Percentiles rank a stretch among this genome's conserved stretches.
Evolutionary conservation across 2,113 vertebrate genomes (phyloP).

Genomic region (Sapayoa aenigma): DNA sequence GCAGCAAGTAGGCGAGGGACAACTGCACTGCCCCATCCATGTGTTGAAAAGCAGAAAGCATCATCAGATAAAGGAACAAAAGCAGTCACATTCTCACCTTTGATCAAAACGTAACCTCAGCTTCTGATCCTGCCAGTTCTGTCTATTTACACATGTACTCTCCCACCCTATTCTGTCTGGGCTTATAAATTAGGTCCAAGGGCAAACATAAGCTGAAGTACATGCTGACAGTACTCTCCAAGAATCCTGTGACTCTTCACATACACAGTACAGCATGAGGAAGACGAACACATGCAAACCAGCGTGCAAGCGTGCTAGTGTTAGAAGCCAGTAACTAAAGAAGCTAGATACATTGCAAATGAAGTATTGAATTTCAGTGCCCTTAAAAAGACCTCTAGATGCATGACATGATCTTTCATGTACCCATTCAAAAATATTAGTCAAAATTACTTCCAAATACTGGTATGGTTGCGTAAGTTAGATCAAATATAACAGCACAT

Average conservation of each 20-base stretch:
- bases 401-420: not conserved
- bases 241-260: not conserved
- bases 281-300: rapidly evolving
- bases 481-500: not conserved
- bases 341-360: not conserved
- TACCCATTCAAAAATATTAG: not conserved
- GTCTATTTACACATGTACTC: not conserved
- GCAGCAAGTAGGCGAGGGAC: too few species aligned
- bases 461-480: not conserved
- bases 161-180: not conserved
- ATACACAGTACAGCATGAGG: not conserved
- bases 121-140: not conserved
- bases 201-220: not conserved
- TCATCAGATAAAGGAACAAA: not conserved
- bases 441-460: not conserved
- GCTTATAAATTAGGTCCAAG: not conserved
- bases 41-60: not conserved
- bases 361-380: not conserved
- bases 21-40: not conserved
- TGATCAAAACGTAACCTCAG: not conserved
- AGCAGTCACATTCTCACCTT: rapidly evolving
- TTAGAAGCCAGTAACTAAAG: not conserved
- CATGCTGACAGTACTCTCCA: rapidly evolving
- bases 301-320: not conserved
- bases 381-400: not conserved